Conservation (phyloP, 1,140 invertebrate genomes). For the Teleogryllus occipitalis region DNA sequence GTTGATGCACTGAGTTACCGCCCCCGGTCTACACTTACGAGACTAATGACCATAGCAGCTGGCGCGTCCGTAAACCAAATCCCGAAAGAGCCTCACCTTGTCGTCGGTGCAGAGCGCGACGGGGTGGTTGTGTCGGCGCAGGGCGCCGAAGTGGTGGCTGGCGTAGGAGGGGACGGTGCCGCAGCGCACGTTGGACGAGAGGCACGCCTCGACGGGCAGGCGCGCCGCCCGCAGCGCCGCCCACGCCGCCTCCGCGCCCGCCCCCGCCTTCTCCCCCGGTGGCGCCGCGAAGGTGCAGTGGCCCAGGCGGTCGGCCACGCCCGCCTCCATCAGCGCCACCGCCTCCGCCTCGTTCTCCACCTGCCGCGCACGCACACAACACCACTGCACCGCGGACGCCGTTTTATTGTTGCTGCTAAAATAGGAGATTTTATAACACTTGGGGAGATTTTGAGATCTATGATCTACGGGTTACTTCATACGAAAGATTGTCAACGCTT, state of each 20-base stretch:
- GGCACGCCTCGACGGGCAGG: background rate
- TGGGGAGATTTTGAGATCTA: too few relatives aligned
- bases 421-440: too few relatives aligned
- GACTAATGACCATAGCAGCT: too few relatives aligned
- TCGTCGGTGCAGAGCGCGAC: background rate
- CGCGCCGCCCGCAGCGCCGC: background rate
- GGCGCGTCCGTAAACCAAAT: too few relatives aligned
- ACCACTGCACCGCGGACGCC: too few relatives aligned
- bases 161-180: background rate
- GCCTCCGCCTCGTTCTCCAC: background rate
- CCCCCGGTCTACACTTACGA: too few relatives aligned
- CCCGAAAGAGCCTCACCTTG: background rate
- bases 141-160: background rate
- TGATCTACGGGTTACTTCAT: too few relatives aligned
- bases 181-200: slow-evolving; percentile 2
- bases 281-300: background rate
- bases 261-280: too few relatives aligned
- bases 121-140: background rate
- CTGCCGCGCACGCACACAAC: background rate
- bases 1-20: too few relatives aligned
- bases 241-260: background rate
- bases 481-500: too few relatives aligned
- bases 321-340: background rate
- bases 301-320: background rate
- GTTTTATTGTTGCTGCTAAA: too few relatives aligned